phyloP scores from a whole-genome alignment of 1,140 invertebrate genomes.

The Eurytemora carolleeae region DNA sequence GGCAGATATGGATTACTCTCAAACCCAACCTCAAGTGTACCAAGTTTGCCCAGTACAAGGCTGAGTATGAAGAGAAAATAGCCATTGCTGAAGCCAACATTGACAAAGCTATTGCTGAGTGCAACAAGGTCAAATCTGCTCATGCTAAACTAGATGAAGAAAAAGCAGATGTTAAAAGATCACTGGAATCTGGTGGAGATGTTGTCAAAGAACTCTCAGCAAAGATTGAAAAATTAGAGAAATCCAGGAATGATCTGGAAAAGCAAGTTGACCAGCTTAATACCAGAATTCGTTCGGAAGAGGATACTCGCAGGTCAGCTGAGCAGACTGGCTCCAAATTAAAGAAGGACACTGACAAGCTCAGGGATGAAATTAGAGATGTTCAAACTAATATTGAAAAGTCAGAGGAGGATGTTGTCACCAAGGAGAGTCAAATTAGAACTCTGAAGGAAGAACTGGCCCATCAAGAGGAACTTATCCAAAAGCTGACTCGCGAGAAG shows the following conservation, averaged over 20 bases:
- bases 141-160: not conserved
- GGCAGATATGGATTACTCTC: constrained; percentile 96
- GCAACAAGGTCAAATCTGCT: not conserved
- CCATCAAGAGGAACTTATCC: constrained; percentile 74
- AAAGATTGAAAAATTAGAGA: not conserved
- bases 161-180: not conserved
- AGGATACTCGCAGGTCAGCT: not conserved
- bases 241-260: constrained; percentile 2
- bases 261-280: constrained; percentile 12
- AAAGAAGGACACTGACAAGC: constrained; percentile 29
- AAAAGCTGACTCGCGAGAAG: constrained; percentile 42
- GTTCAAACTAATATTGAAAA: constrained; percentile 77
- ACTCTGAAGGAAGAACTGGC: constrained; percentile 98
- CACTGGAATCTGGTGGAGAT: not conserved
- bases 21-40: constrained; percentile 77
- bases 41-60: not conserved
- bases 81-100: not conserved
- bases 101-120: not conserved
- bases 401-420: constrained; percentile 58
- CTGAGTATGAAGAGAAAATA: not conserved
- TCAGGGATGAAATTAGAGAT: constrained; percentile 94
- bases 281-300: not conserved
- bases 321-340: constrained; percentile 38
- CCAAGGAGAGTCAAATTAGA: constrained; percentile 96
- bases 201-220: not conserved